Evolutionary conservation across 2,797 vertebrate species (phyloP), one percentile per base, ranked within the genome.

Genomic region (Microchirus variegatus): DNA sequence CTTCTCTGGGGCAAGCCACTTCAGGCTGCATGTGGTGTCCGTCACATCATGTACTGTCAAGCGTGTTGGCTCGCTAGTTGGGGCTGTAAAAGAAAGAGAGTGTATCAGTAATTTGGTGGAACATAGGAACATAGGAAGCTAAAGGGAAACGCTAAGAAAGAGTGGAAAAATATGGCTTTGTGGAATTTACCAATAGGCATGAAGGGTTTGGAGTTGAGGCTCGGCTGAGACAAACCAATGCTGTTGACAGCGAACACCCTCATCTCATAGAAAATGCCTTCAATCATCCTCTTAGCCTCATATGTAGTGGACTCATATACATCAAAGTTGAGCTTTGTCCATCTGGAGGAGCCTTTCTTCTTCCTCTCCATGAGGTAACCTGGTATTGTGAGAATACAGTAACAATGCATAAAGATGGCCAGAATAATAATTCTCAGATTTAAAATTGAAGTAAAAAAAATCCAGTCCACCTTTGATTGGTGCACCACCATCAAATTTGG

Each of bases 291-390:
- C 79, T 94, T 95, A 9, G 95, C 95, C 67, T 96, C 94, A 0
- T 95, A 97, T 3, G 92, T 92, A 0, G 90, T 92, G 0, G 86
- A 87, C 0, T 90, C 75, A 13, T 89, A 95, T 0, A 95, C 92
- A 19, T 97, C 96, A 19, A 96, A 97, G 89, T 97, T 97, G 59
- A 97, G 90, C 82, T 96, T 97, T 47, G 96, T 96, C 96, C 96
- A 97, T 78, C 95, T 93, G 40, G 90, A 90, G 1, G 95, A 96
- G 16, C 95, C 96, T 70, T 97, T 96, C 92, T 97, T 97, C 85
- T 96, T 97, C 68, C 96, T 93, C 86, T 97, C 96, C 90, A 97
- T 91, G 47, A 96, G 91, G 77, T 97, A 97, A 52, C 96, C 96
- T 97, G 81, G 43, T 11, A 31, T 48, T 40, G 11, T n/a, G 16